phyloP scores from a whole-genome alignment of 2,888 invertebrate genomes.

The Acleris laterana region DNA sequence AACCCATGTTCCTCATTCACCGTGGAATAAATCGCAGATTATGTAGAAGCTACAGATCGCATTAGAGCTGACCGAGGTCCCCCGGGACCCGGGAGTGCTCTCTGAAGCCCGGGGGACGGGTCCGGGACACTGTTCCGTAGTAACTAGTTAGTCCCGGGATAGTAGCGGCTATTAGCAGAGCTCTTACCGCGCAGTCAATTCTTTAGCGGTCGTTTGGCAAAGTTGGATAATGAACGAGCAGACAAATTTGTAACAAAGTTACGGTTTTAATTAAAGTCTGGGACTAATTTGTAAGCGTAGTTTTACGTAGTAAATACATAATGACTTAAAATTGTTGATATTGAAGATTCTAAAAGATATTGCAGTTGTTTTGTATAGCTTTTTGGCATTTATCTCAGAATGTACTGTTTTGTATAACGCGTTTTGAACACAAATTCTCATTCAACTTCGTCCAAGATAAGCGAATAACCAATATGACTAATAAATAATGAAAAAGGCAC shows the following conservation, averaged over 20 bases:
- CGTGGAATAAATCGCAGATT: constrained; percentile 22
- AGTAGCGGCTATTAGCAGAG: constrained; percentile 36
- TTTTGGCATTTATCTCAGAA: too few relatives aligned
- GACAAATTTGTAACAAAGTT: constrained; percentile 18
- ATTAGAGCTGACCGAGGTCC: constrained; percentile 29
- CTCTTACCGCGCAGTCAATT: constrained; percentile 36
- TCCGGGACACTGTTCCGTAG: constrained; percentile 23
- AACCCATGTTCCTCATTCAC: constrained; percentile 20
- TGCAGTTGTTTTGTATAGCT: too few relatives aligned
- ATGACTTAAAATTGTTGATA: too few relatives aligned
- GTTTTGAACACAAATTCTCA: too few relatives aligned
- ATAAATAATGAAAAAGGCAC: too few relatives aligned
- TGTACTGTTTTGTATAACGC: too few relatives aligned
- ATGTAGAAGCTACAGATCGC: constrained; percentile 12
- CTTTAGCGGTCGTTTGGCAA: constrained; percentile 30
- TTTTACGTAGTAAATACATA: too few relatives aligned
- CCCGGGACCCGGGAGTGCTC: constrained; percentile 19
- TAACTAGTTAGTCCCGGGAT: constrained; percentile 35
- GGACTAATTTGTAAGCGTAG: constrained; percentile 10
- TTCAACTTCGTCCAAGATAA: too few relatives aligned
- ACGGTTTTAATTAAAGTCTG: constrained; percentile 11
- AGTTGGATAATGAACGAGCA: constrained; percentile 32
- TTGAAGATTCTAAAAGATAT: too few relatives aligned
- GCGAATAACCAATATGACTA: too few relatives aligned
- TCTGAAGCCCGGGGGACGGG: constrained; percentile 24